Percentiles rank a stretch among this genome's conserved stretches.
Conservation (phyloP, 2,113 vertebrate species). For the Triplophysa tibetana region DNA sequence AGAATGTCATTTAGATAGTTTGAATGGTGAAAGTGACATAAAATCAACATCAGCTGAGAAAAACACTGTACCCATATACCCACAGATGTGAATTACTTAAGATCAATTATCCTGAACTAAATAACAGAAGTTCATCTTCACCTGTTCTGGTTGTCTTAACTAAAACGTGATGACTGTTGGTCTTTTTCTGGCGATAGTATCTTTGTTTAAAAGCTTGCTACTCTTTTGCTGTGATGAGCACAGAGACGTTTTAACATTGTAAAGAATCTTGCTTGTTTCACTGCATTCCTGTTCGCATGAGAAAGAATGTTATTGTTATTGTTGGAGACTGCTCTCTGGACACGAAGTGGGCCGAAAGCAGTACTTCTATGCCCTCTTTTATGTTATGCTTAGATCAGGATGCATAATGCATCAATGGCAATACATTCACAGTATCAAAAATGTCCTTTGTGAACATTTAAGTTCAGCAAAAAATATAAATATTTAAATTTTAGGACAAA, state of each 20-base stretch:
- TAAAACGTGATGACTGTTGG: neutral
- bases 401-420: too few relatives aligned
- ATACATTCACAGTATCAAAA: too few relatives aligned
- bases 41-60: too few relatives aligned
- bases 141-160: neutral
- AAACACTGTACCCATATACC: too few relatives aligned
- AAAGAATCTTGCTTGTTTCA: neutral
- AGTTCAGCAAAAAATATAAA: too few relatives aligned
- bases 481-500: too few relatives aligned
- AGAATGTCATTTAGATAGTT: too few relatives aligned
- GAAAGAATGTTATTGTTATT: neutral
- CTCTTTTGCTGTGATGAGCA: slow-evolving; percentile 33
- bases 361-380: neutral
- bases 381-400: neutral
- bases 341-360: neutral
- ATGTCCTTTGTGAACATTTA: too few relatives aligned
- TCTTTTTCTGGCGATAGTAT: slow-evolving; percentile 1
- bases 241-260: neutral
- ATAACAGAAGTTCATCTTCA: neutral
- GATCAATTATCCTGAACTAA: too few relatives aligned
- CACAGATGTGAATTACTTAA: too few relatives aligned
- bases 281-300: neutral
- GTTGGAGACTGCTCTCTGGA: neutral
- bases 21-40: too few relatives aligned
- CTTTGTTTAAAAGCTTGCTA: neutral